Percentiles rank a stretch among this genome's conserved stretches.
Conservation (phyloP, 1,140 invertebrate species). For the Tetragonula clypearis region DNA sequence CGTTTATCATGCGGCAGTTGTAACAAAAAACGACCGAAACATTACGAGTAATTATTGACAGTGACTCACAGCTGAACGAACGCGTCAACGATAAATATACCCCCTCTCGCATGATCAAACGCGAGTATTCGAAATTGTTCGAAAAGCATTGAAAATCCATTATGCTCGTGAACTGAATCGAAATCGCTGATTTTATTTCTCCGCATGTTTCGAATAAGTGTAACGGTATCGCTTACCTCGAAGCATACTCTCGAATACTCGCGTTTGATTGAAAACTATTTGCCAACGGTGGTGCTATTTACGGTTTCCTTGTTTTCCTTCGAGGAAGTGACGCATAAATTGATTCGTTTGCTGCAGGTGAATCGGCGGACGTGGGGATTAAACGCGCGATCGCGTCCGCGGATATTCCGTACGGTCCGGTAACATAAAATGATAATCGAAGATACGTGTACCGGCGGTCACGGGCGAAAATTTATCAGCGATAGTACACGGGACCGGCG, state of each 20-base stretch:
- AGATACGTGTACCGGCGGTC: slow-evolving; percentile 16
- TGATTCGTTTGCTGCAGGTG: background rate
- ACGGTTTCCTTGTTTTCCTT: background rate
- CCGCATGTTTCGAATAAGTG: no score
- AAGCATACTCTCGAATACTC: no score
- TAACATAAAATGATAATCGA: slow-evolving; percentile 48
- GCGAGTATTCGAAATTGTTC: no score
- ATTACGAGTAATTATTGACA: background rate
- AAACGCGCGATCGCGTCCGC: background rate
- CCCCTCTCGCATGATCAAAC: no score
- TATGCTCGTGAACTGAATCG: no score
- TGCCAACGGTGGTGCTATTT: no score
- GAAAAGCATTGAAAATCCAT: no score
- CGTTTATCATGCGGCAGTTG: background rate
- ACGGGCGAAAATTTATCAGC: slow-evolving; percentile 40
- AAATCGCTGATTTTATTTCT: no score
- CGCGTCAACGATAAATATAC: background rate
- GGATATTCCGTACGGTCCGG: background rate
- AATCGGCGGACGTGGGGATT: background rate
- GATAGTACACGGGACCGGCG: slow-evolving; percentile 20
- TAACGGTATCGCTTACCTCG: no score
- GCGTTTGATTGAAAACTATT: no score
- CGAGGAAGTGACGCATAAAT: background rate
- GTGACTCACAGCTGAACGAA: background rate
- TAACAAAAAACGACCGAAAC: background rate